Evolutionary conservation across 2,113 vertebrate species (phyloP), one percentile per base, ranked within the genome.

Genomic region (Gymnarchus niloticus): DNA sequence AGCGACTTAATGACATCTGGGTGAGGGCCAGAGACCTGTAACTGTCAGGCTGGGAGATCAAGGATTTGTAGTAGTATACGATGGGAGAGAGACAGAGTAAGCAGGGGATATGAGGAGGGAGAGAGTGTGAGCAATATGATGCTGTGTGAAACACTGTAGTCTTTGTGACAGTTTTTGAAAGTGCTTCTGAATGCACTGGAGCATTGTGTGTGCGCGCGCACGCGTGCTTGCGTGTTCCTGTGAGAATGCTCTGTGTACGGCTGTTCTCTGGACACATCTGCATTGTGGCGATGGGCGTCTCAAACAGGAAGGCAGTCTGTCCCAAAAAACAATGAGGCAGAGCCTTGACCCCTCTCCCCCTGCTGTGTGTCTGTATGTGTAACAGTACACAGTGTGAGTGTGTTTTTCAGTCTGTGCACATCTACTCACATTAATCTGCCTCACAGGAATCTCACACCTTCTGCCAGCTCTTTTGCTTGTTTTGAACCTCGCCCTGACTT

Each of bases 271-370:
- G 83, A 90, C 4, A 85, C 90, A 92, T 92, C 88, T 93, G 93
- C 91, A 90, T 93, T 88, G 89, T 88, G 89, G 88, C 49, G 88
- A 89, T 87, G 88, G 91, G 89, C 89, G 92, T 92, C 83, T 90
- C 83, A 81, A 93, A 93, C 93, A 94, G 94, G 94, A 95, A 93
- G 92, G 92, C 89, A 92, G 92, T 91, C 86, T 59, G 87, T 87
- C 91, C 92, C 89, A 92, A 92, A n/a, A 88, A 95, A 95, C 94
- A 94, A 95, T 94, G 92, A 91, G 88, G 88, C 87, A 81, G 56
- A 91, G 89, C 92, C 91, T 14, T 91, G 91, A 93, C 91, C 92
- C 19, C 49, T 91, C 90, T 92, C 92, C 90, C 92, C 93, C 93
- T 90, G 3, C 6, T 61, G 61, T 44, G 49, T 59, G 49, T 37